Evolutionary conservation across 2,113 vertebrate genomes (phyloP), one percentile per base, ranked within the genome.

Genomic region (Anser brachyrhynchus): DNA sequence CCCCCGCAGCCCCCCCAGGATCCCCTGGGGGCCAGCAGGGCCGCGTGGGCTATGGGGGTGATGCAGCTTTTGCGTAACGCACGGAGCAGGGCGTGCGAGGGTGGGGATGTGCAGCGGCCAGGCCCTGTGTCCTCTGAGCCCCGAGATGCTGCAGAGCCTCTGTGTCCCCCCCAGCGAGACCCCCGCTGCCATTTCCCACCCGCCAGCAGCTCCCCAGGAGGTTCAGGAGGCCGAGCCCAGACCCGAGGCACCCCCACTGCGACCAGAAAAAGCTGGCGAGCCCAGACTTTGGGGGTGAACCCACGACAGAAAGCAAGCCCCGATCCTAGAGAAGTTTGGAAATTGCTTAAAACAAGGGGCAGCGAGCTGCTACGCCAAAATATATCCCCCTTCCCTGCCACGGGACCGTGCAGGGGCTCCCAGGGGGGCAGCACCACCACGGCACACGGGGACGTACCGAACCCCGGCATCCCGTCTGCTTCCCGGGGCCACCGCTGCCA

Each of bases 221-320:
- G 18, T 11, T 37, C 64, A 70, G 35, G 25, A 20, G 69, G 39
- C 28, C 0, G 1, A 62, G 61, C 26, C 43, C 75, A 29, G 49
- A 62, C 16, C 46, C 3, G 13, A 0, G 5, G 33, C 22, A 78
- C 52, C 65, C n/a, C 11, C 19, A 1, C 19, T 35, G 58, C 72
- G 25, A 25, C 31, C 26, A 37, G n/a, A 23, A 65, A 21, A 58
- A 76, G 4, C 0, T 1, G 20, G 17, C 2, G 13, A 61, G 22
- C 29, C 29, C 0, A 0, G 59, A 28, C 39, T 23, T 0, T 5
- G 4, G 8, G 18, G 18, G 22, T 20, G 9, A 7, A 39, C 11
- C 8, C 2, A 3, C 54, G 17, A 39, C 2, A 0, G n/a, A 33
- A 3, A 26, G 70, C 1, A 2, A 85, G 20, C 26, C 33, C 43